Base-by-base conservation (phyloP, 2,797 vertebrate species). In the Danio tinwini region DNA sequence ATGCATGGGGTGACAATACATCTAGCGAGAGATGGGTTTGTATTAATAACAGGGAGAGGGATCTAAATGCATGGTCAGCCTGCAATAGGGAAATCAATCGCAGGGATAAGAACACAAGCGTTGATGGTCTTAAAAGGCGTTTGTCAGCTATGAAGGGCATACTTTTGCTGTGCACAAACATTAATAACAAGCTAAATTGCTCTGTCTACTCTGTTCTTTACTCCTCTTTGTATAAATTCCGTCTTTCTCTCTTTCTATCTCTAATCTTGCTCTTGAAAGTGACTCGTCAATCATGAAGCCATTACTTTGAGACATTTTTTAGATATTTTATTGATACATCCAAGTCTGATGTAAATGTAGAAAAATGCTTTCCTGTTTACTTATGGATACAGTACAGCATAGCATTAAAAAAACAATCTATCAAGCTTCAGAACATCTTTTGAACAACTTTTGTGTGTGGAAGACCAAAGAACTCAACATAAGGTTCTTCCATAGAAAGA, bases 231-330 rank as follows among this genome's bases (percentile, higher is more conserved):
- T 50, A 53, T 13, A 73, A 64, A 80, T 11, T 61, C 29, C 19
- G 37, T 79, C 55, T 13, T 63, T 62, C 16, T n/a, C 40, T 53
- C 5, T 61, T 59, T 58, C 44, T 50, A 64, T 68, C 14, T 67
- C 37, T 65, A 61, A 17, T 61, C 64, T 68, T 64, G 49, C 69
- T 53, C 19, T 74, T 45, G 58, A 29, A 55, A 71, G 52, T 16
- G 68, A 63, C 71, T 55, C 53, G 86, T 85, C 82, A 70, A 64
- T 85, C 82, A 84, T 21, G 56, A 67, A 65, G 21, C 29, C 77
- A 64, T 1, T 29, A 29, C 29, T 29, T 29, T 29, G 3, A 29
- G 29, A 29, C 29, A 29, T 29, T 29, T 29, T 29, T 1, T 29
- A 29, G 29, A 29, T 81, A 52, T 69, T 63, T 78, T 19, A 78